Evolutionary conservation across 2,113 vertebrate species (phyloP).

Genomic region (Telmatochromis sp.): DNA sequence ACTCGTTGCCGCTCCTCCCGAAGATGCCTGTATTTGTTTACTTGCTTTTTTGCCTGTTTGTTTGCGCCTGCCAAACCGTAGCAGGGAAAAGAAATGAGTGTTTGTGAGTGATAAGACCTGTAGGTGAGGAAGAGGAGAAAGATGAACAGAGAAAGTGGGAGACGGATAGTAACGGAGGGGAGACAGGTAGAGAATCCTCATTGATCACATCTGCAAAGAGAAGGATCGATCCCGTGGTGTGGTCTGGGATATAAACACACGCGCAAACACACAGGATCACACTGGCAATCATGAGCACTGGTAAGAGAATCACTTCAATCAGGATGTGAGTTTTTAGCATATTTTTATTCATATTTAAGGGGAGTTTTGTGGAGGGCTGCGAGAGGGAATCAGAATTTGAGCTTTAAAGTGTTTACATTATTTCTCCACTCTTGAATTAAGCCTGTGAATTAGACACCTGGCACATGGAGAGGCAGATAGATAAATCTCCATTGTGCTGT

Average conservation of each 20-base stretch:
- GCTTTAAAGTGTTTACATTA: conserved; percentile 17
- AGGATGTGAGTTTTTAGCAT: neutral
- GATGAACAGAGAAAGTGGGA: neutral
- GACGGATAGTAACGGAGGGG: neutral
- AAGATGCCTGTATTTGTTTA: conserved; percentile 31
- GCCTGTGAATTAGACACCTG: conserved; percentile 33
- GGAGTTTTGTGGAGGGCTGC: neutral
- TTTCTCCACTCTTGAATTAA: conserved; percentile 1
- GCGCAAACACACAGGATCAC: neutral
- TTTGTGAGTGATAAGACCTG: conserved; percentile 54
- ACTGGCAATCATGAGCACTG: neutral
- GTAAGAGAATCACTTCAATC: neutral
- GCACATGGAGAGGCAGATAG: conserved; percentile 31
- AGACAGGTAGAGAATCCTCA: conserved; percentile 17
- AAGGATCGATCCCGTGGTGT: conserved; percentile 15
- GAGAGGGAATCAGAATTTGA: neutral
- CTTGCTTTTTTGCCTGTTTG: conserved; percentile 1
- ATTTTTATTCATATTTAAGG: conserved; percentile 18
- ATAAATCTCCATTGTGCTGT: conserved; percentile 53
- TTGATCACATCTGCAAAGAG: conserved; percentile 40
- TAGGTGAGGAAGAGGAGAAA: conserved; percentile 25
- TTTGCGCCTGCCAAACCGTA: neutral
- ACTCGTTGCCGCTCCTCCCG: neutral
- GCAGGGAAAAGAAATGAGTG: conserved; percentile 34
- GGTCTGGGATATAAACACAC: neutral